Conservation (phyloP, 2,113 vertebrate genomes). For the Eulemur rufifrons region DNA sequence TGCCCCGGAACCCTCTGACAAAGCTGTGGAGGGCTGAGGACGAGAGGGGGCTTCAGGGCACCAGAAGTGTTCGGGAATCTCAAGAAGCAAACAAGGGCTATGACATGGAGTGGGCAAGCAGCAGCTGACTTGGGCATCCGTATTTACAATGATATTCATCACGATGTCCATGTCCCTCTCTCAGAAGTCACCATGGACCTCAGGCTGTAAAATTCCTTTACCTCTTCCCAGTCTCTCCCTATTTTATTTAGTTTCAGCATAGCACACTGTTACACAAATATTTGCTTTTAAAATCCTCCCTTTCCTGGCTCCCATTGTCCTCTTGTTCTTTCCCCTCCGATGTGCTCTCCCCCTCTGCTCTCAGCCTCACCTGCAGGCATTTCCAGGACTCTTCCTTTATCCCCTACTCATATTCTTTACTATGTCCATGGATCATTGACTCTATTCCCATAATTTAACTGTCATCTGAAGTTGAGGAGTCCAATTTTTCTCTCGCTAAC, state of each 20-base stretch:
- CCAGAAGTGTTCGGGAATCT: not conserved
- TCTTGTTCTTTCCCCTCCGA: not conserved
- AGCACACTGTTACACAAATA: fast-evolving
- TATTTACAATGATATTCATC: too few species aligned
- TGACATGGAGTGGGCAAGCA: fast-evolving
- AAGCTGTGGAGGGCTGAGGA: not conserved
- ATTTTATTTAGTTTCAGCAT: not conserved
- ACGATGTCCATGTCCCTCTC: fast-evolving
- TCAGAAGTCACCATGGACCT: too few species aligned
- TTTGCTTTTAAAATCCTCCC: not conserved
- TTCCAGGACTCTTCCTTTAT: not conserved
- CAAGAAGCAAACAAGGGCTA: not conserved
- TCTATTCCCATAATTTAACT: not conserved
- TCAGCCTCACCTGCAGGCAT: not conserved
- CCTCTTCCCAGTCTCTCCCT: not conserved
- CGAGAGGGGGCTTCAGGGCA: not conserved
- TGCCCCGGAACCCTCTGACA: fast-evolving
- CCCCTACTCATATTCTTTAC: not conserved
- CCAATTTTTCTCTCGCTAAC: not conserved
- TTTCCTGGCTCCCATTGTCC: not conserved
- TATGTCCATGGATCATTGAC: not conserved
- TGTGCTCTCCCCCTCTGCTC: too few species aligned
- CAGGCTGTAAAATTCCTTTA: fast-evolving
- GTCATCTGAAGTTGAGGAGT: not conserved
- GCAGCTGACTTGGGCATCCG: fast-evolving